Conservation (phyloP, 2,888 invertebrate genomes). For the Microplitis manilae region DNA sequence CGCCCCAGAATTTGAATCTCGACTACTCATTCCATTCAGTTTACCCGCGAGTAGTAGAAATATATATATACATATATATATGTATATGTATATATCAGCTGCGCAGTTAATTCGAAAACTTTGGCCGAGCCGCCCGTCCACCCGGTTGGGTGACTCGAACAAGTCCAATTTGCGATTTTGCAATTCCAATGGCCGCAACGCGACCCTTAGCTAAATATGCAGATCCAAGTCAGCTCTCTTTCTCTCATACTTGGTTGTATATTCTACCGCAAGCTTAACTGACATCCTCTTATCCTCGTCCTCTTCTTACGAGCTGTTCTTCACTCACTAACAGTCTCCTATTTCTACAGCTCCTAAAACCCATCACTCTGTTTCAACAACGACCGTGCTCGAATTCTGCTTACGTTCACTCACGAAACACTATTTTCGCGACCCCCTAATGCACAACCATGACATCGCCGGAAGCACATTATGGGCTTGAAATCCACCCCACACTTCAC, state of each 20-base stretch:
- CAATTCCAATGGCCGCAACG: conserved; percentile 70
- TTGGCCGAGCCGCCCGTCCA: conserved; percentile 47
- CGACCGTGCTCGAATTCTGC: neutral
- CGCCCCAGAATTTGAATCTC: neutral
- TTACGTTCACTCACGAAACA: conserved; percentile 8
- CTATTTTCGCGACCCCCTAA: conserved; percentile 14
- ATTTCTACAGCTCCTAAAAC: neutral
- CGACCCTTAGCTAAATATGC: conserved; percentile 69
- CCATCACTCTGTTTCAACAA: neutral
- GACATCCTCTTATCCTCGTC: conserved; percentile 29
- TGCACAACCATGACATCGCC: conserved; percentile 30
- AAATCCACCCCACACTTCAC: conserved; percentile 26
- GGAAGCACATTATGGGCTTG: conserved; percentile 25
- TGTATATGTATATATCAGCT: conserved; percentile 33
- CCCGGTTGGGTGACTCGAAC: conserved; percentile 57
- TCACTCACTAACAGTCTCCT: conserved; percentile 3
- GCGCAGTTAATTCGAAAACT: conserved; percentile 63
- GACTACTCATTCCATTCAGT: neutral
- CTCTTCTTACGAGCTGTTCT: conserved; percentile 28
- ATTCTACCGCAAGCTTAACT: neutral
- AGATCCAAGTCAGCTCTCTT: conserved; percentile 58
- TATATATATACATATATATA: neutral
- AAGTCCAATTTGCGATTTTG: conserved; percentile 71
- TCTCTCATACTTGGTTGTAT: conserved; percentile 3
- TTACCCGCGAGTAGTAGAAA: no score